phyloP scores from a whole-genome alignment of 1,140 invertebrate genomes.

The Ceratina japonica region DNA sequence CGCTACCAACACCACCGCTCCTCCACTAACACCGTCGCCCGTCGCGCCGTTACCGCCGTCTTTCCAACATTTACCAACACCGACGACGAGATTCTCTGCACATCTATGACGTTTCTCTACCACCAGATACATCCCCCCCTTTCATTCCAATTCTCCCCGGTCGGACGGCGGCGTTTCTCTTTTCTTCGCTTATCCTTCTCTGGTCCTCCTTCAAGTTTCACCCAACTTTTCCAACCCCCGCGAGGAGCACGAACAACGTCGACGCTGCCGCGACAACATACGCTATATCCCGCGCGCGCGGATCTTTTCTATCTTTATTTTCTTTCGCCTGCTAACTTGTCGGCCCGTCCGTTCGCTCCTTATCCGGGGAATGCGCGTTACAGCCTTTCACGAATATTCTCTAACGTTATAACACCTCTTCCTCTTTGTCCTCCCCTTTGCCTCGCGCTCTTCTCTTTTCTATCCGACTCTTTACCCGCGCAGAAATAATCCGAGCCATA shows the following conservation, averaged over 20 bases:
- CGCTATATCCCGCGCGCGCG: conserved; percentile 43
- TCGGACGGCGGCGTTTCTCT: conserved; percentile 44
- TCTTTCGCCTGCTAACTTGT: conserved; percentile 27
- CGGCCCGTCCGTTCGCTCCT: conserved; percentile 34
- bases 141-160: conserved; percentile 52
- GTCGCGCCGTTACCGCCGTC: conserved; percentile 49
- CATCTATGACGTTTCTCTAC: conserved; percentile 44
- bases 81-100: conserved; percentile 50
- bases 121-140: conserved; percentile 46
- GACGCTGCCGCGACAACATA: conserved; percentile 60
- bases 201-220: conserved; percentile 65
- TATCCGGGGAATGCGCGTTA: conserved; percentile 52
- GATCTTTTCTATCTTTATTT: conserved; percentile 44
- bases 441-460: too few relatives aligned
- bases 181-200: conserved; percentile 50
- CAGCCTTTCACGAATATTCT: conserved; percentile 34
- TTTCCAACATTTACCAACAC: conserved; percentile 55
- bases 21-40: conserved; percentile 34
- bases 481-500: conserved; percentile 35
- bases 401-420: conserved; percentile 30
- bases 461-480: background rate
- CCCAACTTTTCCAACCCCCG: conserved; percentile 66
- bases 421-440: background rate
- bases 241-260: conserved; percentile 32
- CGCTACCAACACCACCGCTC: conserved; percentile 23